Evolutionary conservation across 2,888 invertebrate species (phyloP), one percentile per base, ranked within the genome.

Genomic region (Macaria liturata): DNA sequence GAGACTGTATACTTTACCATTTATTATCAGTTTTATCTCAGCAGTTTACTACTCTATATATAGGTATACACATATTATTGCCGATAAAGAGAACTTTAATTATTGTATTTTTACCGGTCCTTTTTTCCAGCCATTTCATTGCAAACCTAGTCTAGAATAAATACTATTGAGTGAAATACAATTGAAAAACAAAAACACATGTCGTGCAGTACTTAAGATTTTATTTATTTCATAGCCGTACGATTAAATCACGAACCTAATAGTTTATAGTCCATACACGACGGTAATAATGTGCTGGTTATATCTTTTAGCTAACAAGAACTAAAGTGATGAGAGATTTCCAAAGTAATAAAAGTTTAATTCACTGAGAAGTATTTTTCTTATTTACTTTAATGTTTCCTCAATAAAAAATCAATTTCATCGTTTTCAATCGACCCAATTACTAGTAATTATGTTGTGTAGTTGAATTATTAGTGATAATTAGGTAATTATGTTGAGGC

Each of bases 381-480:
- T 47, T 54, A 47, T 47, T 51, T 49, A 49, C 32, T 59, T 54
- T 49, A 54, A 40, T 54, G 20, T 47, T 51, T 56, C 51, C 51
- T 51, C 51, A 45, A 51, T 51, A 51, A 51, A 51, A 51, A 30
- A 44, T 51, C 51, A 51, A 51, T 51, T 44, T 37, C 45, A 45
- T 51, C 34, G 3, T 9, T 34, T 34, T 32, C 43, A 44, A 50
- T 50, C 45, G 31, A 49, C 5, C 58, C 60, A 62, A 68, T 67
- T 66, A 62, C 66, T 56, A 57, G 61, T 66, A 72, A 66, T 63
- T 63, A 51, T 51, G 45, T 44, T 37, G 37, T 45, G 5, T 45
- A 37, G 9, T 45, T 9, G 4, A 3, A n/a, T 32, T 44, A 34
- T n/a, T 42, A 45, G n/a, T 30, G 20, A 4, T 39, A 37, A 45